A percentile compares a stretch with the other conserved stretches of the same genome.
Evolutionary conservation across 1,140 invertebrate species (phyloP).

Genomic region (Latrodectus geometricus): DNA sequence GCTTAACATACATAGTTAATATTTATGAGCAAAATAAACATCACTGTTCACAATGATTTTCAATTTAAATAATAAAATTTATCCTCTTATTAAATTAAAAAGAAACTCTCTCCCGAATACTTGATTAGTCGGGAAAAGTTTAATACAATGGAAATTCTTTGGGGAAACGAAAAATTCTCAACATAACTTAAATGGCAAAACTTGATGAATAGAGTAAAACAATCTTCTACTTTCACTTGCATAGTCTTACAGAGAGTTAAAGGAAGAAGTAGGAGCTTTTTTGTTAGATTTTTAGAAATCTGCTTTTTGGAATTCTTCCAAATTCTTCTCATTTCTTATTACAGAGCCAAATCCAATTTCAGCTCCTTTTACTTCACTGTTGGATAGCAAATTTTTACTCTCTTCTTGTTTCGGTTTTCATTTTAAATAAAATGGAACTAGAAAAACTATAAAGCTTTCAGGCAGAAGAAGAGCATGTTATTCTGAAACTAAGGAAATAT

Average conservation of each 20-base stretch:
- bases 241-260: conserved; percentile 15
- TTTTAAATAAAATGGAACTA: conserved; percentile 45
- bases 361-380: conserved; percentile 52
- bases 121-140: background rate
- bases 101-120: background rate
- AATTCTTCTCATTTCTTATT: conserved; percentile 61
- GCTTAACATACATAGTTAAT: too few species aligned
- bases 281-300: conserved; percentile 44
- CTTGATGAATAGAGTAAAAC: conserved; percentile 59
- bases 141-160: conserved; percentile 27
- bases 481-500: background rate
- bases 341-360: conserved; percentile 57
- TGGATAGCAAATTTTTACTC: conserved; percentile 56
- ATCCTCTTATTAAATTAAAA: background rate
- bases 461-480: background rate
- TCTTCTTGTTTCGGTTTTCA: conserved; percentile 19
- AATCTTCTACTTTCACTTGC: conserved; percentile 58
- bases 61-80: too few species aligned
- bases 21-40: too few species aligned
- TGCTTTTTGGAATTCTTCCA: conserved; percentile 59
- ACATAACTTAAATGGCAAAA: conserved; percentile 49
- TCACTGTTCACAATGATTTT: too few species aligned
- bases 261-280: conserved; percentile 17
- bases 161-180: conserved; percentile 46
- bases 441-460: conserved; percentile 34